phyloP scores from a whole-genome alignment of 2,113 vertebrate genomes.

The Propithecus coquereli region DNA sequence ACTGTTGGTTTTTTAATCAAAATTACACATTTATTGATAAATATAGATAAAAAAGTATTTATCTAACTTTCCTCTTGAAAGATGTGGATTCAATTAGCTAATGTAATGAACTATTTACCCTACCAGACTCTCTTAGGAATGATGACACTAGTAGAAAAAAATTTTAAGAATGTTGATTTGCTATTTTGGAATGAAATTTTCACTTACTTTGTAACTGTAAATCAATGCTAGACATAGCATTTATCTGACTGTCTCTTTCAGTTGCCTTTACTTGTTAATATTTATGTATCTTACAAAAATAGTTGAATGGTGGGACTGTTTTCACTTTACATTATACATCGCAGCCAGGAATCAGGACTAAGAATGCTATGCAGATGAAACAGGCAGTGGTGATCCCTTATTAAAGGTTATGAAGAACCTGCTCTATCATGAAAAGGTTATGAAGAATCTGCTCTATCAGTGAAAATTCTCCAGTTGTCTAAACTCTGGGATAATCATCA shows the following conservation, averaged over 20 bases:
- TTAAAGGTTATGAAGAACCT: background rate
- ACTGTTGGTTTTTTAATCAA: constrained; percentile 54
- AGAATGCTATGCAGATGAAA: background rate
- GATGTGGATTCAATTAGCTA: constrained; percentile 63
- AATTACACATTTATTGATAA: constrained; percentile 74
- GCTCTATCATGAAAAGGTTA: background rate
- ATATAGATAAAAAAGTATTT: constrained; percentile 65
- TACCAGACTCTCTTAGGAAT: constrained; percentile 57
- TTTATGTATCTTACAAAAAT: background rate
- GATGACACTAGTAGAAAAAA: constrained; percentile 32
- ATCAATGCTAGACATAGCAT: background rate
- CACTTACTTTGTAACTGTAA: background rate
- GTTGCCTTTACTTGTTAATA: background rate
- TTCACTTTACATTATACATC: background rate
- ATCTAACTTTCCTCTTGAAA: constrained; percentile 68
- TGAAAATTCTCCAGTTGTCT: background rate
- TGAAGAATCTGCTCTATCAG: background rate
- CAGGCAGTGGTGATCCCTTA: background rate
- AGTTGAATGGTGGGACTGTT: background rate
- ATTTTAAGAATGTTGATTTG: constrained; percentile 68
- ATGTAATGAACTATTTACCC: constrained; percentile 34
- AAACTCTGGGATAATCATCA: background rate
- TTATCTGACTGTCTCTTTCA: background rate
- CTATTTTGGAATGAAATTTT: background rate
- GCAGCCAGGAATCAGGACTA: background rate